phyloP scores from a whole-genome alignment of 2,797 vertebrate genomes.

The Sorex maritimensis region DNA sequence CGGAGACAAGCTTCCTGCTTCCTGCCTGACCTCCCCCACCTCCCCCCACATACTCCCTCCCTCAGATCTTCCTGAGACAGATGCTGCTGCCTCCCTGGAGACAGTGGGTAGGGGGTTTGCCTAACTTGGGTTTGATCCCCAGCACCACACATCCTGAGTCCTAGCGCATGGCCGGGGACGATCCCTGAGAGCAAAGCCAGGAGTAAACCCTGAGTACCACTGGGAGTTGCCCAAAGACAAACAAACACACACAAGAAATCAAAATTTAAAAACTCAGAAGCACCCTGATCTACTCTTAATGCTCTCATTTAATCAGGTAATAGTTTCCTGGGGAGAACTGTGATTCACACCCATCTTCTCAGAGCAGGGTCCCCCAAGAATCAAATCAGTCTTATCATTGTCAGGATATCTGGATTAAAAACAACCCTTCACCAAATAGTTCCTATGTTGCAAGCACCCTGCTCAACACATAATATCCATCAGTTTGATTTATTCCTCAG shows the following conservation, averaged over 20 bases:
- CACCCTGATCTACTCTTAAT: neutral
- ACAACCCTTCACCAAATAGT: neutral
- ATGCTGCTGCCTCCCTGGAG: neutral
- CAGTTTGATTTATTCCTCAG: neutral
- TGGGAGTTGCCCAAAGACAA: too few relatives aligned
- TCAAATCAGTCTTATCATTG: constrained; percentile 2
- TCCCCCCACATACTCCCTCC: neutral
- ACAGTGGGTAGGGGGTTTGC: too few relatives aligned
- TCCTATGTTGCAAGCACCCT: neutral
- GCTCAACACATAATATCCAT: neutral
- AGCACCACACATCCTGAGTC: neutral
- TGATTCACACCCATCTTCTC: neutral
- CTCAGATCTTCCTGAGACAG: neutral
- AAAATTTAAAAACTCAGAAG: neutral
- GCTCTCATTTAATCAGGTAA: neutral
- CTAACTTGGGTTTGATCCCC: neutral
- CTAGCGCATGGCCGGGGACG: too few relatives aligned
- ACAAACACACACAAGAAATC: too few relatives aligned
- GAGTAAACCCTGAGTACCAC: too few relatives aligned
- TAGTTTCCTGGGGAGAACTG: neutral
- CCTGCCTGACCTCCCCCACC: neutral
- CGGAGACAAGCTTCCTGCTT: neutral
- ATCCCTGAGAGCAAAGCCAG: too few relatives aligned
- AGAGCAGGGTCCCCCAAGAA: neutral
- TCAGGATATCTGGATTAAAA: neutral